These are phyloP conservation scores for Apogon talboti DNA, from an alignment of 2,797 vertebrate genomes.

Conservation along the genomic window DNA sequence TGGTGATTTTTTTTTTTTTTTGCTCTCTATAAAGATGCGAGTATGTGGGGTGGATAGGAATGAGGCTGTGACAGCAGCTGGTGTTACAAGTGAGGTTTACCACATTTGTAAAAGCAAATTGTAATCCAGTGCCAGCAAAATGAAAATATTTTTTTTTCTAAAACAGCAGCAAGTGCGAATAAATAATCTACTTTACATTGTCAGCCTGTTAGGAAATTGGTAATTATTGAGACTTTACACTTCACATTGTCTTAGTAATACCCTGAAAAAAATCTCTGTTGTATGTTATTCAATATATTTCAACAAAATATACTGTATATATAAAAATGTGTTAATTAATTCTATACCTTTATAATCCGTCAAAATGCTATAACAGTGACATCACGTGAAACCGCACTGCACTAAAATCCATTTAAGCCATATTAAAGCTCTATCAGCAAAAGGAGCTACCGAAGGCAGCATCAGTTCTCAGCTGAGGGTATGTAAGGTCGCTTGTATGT, in stretches of 20 bases:
- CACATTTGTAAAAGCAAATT: not conserved
- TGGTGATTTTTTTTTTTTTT: too few relatives aligned
- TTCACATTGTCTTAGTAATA: too few relatives aligned
- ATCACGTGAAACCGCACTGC: too few relatives aligned
- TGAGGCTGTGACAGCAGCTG: slow-evolving; percentile 2
- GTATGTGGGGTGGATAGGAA: not conserved
- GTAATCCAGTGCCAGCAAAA: not conserved
- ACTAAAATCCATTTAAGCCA: not conserved
- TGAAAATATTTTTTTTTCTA: not conserved
- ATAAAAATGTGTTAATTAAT: too few relatives aligned
- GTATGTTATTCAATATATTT: too few relatives aligned
- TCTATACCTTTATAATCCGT: too few relatives aligned
- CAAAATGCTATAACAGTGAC: too few relatives aligned
- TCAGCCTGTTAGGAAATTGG: too few relatives aligned
- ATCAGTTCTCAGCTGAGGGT: slow-evolving; percentile 44
- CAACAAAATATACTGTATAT: too few relatives aligned
- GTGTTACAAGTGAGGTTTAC: not conserved
- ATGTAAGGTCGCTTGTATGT: slow-evolving; percentile 60
- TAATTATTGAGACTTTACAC: too few relatives aligned
- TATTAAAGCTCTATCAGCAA: slow-evolving; percentile 4
- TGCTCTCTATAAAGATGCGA: not conserved
- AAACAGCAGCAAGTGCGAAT: not conserved
- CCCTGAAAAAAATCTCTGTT: too few relatives aligned
- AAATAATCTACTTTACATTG: too few relatives aligned
- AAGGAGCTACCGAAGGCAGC: slow-evolving; percentile 48